Conservation (phyloP, 1,140 invertebrate species). For the Leptinotarsa undecemlineata region DNA sequence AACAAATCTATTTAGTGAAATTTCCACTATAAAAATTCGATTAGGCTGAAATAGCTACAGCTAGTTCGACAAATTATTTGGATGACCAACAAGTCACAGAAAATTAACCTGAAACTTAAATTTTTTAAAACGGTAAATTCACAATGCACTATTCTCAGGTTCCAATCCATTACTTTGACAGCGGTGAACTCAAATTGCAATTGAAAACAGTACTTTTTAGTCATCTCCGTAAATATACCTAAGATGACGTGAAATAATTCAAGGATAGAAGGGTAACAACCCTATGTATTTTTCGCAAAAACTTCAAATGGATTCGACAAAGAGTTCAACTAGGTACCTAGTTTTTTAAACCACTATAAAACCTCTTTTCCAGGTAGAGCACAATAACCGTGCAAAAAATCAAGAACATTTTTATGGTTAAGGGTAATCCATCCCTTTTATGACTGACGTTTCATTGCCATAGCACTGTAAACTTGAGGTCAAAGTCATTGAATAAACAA, state of each 20-base stretch:
- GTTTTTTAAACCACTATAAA: background rate
- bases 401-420: background rate
- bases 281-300: background rate
- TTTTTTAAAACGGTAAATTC: too few species aligned
- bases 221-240: too few species aligned
- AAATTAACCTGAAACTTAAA: too few species aligned
- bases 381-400: slow-evolving; percentile 8
- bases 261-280: slow-evolving; percentile 5
- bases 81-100: too few species aligned
- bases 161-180: too few species aligned
- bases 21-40: too few species aligned
- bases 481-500: background rate
- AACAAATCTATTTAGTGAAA: too few species aligned
- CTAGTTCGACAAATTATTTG: too few species aligned
- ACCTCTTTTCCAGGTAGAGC: background rate
- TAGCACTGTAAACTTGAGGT: background rate
- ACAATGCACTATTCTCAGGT: too few species aligned
- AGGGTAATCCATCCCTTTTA: slow-evolving; percentile 5
- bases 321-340: slow-evolving; percentile 8
- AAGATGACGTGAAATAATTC: background rate
- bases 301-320: background rate
- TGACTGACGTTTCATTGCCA: background rate
- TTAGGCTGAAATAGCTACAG: too few species aligned
- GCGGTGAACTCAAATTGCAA: too few species aligned
- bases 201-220: too few species aligned